Conservation (phyloP, 2,888 invertebrate species). For the Cyrtodaria siliqua region DNA sequence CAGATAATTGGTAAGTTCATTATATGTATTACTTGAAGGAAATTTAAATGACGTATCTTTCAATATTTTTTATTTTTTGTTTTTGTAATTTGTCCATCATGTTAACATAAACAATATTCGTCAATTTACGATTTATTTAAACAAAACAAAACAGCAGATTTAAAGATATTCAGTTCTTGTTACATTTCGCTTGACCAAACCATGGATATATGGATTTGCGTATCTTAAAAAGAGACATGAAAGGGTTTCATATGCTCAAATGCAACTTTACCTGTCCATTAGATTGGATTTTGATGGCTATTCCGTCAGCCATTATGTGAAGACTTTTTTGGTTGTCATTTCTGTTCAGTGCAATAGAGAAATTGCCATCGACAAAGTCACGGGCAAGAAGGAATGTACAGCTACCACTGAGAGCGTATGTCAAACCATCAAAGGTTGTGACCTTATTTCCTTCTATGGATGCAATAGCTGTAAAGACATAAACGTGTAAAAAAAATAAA, state of each 20-base stretch:
- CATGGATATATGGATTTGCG: no score
- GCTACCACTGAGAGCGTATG: conserved; percentile 90
- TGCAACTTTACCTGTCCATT: conserved; percentile 65
- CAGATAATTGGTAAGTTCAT: no score
- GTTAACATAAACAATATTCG: no score
- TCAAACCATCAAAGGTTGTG: conserved; percentile 94
- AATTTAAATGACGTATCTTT: no score
- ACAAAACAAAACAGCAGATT: no score
- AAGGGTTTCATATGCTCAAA: not conserved
- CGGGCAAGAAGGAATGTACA: conserved; percentile 94
- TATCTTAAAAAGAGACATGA: not conserved
- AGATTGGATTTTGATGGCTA: conserved; percentile 69
- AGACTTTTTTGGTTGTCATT: conserved; percentile 60
- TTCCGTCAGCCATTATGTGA: conserved; percentile 60
- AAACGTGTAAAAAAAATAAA: no score
- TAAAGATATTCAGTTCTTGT: no score
- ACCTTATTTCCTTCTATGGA: conserved; percentile 92
- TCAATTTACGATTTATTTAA: no score
- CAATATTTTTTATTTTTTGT: no score
- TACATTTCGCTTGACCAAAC: no score
- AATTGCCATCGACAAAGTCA: conserved; percentile 93
- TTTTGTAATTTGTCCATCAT: no score
- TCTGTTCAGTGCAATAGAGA: conserved; percentile 88
- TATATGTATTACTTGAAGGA: no score
- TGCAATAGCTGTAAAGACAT: conserved; percentile 92